Evolutionary conservation across 2,888 invertebrate genomes (phyloP).

Genomic region (Anaspis maculata): DNA sequence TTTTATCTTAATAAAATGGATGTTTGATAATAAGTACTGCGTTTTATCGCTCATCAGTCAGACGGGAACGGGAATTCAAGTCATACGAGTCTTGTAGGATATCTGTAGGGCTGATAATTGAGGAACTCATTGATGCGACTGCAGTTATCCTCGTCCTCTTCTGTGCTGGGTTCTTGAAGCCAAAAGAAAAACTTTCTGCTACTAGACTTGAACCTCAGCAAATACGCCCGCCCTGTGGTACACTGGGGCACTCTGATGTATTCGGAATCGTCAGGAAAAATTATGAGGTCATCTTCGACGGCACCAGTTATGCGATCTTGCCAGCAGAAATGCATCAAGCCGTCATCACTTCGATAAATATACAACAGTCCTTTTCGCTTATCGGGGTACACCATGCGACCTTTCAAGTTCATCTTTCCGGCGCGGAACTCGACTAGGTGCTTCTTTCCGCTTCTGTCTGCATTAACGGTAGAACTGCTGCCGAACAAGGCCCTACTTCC

Average conservation of each 20-base stretch:
- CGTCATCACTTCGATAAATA: constrained; percentile 94
- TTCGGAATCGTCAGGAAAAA: constrained; percentile 98
- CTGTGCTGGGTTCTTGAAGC: constrained; percentile 95
- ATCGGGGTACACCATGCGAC: constrained; percentile 84
- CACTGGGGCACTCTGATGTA: constrained; percentile 92
- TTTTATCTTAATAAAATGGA: too few species aligned
- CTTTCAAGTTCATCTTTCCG: constrained; percentile 92
- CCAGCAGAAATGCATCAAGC: constrained; percentile 99
- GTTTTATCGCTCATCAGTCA: too few species aligned
- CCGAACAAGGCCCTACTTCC: constrained; percentile 67
- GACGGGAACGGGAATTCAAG: too few species aligned
- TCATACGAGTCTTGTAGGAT: too few species aligned
- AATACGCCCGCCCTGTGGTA: constrained; percentile 91
- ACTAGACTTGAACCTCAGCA: constrained; percentile 92
- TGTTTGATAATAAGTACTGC: too few species aligned
- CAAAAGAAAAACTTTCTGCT: constrained; percentile 93
- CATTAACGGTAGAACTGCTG: constrained; percentile 64
- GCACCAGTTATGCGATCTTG: constrained; percentile 87
- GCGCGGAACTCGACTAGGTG: constrained; percentile 93
- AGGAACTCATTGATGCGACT: constrained; percentile 89
- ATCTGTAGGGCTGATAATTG: too few species aligned
- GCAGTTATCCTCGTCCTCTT: constrained; percentile 92
- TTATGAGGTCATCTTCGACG: constrained; percentile 95
- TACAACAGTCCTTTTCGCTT: constrained; percentile 92
- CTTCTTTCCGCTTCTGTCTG: constrained; percentile 74